Evolutionary conservation across 2,797 vertebrate species (phyloP), one percentile per base, ranked within the genome.

Genomic region (Lepus townsendii): DNA sequence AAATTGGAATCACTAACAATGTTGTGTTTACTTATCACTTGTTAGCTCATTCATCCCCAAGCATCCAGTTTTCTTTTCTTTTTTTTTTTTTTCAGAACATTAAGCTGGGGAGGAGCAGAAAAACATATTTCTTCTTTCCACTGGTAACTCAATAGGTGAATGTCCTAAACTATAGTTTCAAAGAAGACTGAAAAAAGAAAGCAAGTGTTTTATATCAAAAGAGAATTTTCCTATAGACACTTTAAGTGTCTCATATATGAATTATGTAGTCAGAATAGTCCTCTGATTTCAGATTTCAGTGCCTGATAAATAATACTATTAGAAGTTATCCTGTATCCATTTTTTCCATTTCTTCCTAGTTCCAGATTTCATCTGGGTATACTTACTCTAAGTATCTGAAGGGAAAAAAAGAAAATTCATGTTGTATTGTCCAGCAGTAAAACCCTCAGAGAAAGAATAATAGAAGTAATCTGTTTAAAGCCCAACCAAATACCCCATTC

Each of bases 101-200:
- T 99, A 98, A 99, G 99, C 52, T 99, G 62, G 97, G 98, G 98
- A 95, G 99, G 98, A 60, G 98, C 99, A 95, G 99, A 99, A 97
- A 99, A 99, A 27, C 78, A 97, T 54, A 98, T 98, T 88, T 99
- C 98, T 93, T 98, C 98, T 97, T 99, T 98, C 99, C 99, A 99
- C 97, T 99, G 98, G 91, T 99, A 98, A 89, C 99, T 99, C 90
- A 98, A 97, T 2, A 98, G 98, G 97, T 99, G 99, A 95, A 99
- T 99, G 91, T 99, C 98, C 95, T 98, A 98, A 95, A 99, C 98
- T 19, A 99, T 99, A 92, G 98, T 99, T 99, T 96, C 5, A 97
- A 96, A 50, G 66, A 96, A 96, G 89, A 86, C 9, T 52, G 13
- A 76, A 93, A 80, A 94, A 76, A 66, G 19, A 79, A 83, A 85